Evolutionary conservation across 2,888 invertebrate genomes (phyloP), one percentile per base, ranked within the genome.

Genomic region (Pollenia griseotomentosa): DNA sequence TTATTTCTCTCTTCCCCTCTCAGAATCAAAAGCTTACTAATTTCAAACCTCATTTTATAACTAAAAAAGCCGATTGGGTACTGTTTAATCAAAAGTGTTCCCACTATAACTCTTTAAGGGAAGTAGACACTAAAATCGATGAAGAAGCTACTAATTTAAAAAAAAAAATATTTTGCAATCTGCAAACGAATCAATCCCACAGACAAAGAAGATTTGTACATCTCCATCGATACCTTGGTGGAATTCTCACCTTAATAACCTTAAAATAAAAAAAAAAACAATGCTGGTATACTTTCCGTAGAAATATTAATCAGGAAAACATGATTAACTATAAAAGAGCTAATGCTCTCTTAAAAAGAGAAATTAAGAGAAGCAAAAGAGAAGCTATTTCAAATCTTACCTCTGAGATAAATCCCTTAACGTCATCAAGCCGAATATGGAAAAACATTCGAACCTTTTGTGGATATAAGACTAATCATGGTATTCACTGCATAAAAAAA

Each of bases 281-380:
- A 51, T 12, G 68, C 6, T 65, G 80, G 71, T 70, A 71, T n/a
- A 71, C 55, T 6, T 71, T 80, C 16, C 71, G 61, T n/a, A 57
- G 59, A 71, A 63, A 71, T 51, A 80, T 70, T 2, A 65, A 63
- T 6, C 44, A 55, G 6, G 55, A 55, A 1, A 78, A 78, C 10
- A 78, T 66, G 55, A 14, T 78, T 7, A 66, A 44, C 12, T 78
- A 65, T 19, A 53, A 66, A 66, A 66, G 19, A 53, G 65, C 77
- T 12, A 78, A 55, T 42, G 23, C 78, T 23, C 14, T 12, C 0
- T 14, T 55, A 14, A 78, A 78, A 16, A 23, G 23, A 4, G 71
- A 71, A 63, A 63, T 70, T 6, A 80, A 80, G 63, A 59, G 16
- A 4, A 42, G 66, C 8, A 78, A 68, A 78, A 9, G n/a, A 33